These are phyloP conservation scores for Muscidifurax raptorellus DNA, from an alignment of 1,140 invertebrate species.

Conservation along the genomic window DNA sequence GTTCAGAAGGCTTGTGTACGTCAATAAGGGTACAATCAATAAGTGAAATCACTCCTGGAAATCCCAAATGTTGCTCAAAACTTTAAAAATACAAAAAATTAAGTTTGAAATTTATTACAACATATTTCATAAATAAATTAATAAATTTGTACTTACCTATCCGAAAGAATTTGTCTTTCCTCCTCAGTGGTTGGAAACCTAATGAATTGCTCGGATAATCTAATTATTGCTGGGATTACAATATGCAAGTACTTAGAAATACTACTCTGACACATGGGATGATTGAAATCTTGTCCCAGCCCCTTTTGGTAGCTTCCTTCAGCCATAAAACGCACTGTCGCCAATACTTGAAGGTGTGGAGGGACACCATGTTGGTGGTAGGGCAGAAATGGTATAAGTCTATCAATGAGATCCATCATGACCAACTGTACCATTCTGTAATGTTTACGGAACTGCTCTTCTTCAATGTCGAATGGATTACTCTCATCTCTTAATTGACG, in stretches of 20 bases:
- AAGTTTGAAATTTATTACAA: neutral
- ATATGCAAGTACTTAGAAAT: neutral
- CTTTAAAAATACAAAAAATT: neutral
- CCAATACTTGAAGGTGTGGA: slow-evolving; percentile 6
- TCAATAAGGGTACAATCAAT: neutral
- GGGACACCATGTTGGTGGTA: neutral
- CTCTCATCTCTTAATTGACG: too few relatives aligned
- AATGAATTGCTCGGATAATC: neutral
- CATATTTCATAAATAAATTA: neutral
- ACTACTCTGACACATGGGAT: neutral
- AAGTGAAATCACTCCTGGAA: neutral
- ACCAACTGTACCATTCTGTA: neutral
- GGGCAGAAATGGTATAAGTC: neutral
- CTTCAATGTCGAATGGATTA: too few relatives aligned
- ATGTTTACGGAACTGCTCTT: neutral
- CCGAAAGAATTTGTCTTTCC: neutral
- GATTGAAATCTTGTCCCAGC: neutral
- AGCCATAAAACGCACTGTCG: neutral
- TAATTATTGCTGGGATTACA: neutral
- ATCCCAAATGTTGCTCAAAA: neutral
- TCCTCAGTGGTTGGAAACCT: neutral
- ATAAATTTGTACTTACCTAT: neutral
- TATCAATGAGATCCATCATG: neutral
- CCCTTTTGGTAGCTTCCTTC: neutral
- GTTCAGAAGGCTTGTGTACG: neutral